A percentile compares a stretch with the other conserved stretches of the same genome.
Evolutionary conservation across 2,113 vertebrate genomes (phyloP).

Genomic region (Uria aalge): DNA sequence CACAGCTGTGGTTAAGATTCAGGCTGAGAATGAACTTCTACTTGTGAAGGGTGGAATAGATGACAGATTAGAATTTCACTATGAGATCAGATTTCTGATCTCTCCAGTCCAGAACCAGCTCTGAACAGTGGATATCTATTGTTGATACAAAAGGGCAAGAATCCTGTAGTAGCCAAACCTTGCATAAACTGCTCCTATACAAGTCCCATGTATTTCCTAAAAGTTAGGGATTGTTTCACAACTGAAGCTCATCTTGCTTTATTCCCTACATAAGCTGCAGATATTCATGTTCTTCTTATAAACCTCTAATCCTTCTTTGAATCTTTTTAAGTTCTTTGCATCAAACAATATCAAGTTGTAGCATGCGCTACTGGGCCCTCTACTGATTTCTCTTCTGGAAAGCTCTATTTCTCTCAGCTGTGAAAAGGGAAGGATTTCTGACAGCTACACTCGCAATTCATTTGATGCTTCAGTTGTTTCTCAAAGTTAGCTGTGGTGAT

Average conservation of each 20-base stretch:
- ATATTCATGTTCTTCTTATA: neutral
- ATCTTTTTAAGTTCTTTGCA: neutral
- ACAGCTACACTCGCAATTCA: rapidly evolving
- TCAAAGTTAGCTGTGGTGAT: neutral
- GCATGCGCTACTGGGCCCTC: neutral
- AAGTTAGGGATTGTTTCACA: neutral
- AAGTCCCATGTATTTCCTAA: neutral
- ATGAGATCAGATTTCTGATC: neutral
- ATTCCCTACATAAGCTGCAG: neutral
- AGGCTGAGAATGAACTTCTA: neutral
- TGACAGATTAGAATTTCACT: neutral
- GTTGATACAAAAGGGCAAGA: neutral
- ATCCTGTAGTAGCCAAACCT: neutral
- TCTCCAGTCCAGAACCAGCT: neutral
- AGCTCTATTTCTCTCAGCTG: neutral
- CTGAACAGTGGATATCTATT: neutral
- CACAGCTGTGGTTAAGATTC: neutral
- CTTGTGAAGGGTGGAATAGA: neutral
- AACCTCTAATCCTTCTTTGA: neutral
- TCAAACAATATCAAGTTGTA: neutral
- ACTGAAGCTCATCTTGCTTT: neutral
- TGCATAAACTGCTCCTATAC: neutral
- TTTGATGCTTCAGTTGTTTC: neutral
- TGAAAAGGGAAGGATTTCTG: neutral
- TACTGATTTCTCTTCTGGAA: neutral